Evolutionary conservation across 2,888 invertebrate species (phyloP).

Genomic region (Cecidostiba fungosa): DNA sequence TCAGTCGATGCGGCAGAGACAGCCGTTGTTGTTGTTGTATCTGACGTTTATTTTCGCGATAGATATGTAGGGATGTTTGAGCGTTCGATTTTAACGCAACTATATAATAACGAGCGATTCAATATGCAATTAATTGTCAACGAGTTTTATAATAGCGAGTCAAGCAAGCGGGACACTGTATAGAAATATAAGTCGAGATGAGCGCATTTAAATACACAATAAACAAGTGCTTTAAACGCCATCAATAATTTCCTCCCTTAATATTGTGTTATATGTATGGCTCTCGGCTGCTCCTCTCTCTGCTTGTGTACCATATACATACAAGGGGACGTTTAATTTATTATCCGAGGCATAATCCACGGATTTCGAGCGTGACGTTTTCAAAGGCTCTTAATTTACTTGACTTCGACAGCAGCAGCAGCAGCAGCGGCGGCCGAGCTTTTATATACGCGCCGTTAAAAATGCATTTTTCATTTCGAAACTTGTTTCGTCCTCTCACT

Average conservation of each 20-base stretch:
- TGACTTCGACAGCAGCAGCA: conserved; percentile 28
- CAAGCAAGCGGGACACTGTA: no score
- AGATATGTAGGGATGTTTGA: no score
- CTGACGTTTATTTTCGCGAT: background rate
- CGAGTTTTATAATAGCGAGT: no score
- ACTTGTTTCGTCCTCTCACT: background rate
- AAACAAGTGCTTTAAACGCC: background rate
- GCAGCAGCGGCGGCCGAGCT: background rate
- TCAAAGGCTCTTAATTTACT: conserved; percentile 52
- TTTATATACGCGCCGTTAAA: conserved; percentile 23
- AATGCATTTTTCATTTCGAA: conserved; percentile 46
- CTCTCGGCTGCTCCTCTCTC: background rate
- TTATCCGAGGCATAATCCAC: conserved; percentile 25
- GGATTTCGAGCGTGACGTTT: conserved; percentile 51
- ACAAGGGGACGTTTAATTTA: conserved; percentile 34
- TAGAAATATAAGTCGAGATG: background rate
- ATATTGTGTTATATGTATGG: conserved; percentile 10
- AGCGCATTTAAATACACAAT: conserved; percentile 8
- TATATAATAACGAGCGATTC: no score
- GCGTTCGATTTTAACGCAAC: no score
- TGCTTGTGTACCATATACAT: background rate
- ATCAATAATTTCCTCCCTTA: conserved; percentile 35
- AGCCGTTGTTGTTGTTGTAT: background rate
- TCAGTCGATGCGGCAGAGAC: no score
- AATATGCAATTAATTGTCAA: no score